Evolutionary conservation across 2,113 vertebrate genomes (phyloP), one percentile per base, ranked within the genome.

Genomic region (Tinamus guttatus): DNA sequence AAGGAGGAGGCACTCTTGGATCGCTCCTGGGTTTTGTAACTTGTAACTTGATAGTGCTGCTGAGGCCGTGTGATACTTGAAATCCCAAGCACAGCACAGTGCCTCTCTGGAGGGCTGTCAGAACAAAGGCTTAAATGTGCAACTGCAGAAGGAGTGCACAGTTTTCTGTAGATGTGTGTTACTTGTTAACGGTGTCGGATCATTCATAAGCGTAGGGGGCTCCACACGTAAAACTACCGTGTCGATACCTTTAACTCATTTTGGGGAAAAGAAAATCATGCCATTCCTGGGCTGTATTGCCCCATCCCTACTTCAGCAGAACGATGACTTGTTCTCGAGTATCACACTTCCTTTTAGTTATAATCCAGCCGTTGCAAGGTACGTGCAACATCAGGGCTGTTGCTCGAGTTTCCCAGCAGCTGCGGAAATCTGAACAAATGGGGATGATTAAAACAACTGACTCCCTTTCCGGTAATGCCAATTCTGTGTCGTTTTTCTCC

Each of bases 131-230:
- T 65, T 52, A 52, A 54, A 28, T 28, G 59, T 67, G 77, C 59
- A n/a, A 0, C 2, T 9, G 45, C 52, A 47, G 56, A 47, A n/a
- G 74, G 32, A 77, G n/a, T 1, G 0, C 3, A 0, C 36, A 5
- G 1, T 32, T 58, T 67, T 28, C 36, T 9, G 32, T 6, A 22
- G 49, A 6, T 34, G 30, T 36, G 20, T n/a, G 38, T 7, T 30
- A 7, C 18, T 52, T 19, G 18, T 36, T 67, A 45, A 22, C 36
- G 60, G 43, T 52, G 9, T n/a, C 59, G 38, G 65, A 73, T 56
- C 14, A 30, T 56, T 56, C 54, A 56, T 17, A 56, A 30, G 30
- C 9, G 5, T 30, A 56, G 34, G 27, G 41, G n/a, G 13, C 34
- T 54, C 49, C 15, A 45, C 7, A 2, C 40, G 54, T 47, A 19